phyloP scores from a whole-genome alignment of 2,888 invertebrate species.

The Cerceris ruficornis region DNA sequence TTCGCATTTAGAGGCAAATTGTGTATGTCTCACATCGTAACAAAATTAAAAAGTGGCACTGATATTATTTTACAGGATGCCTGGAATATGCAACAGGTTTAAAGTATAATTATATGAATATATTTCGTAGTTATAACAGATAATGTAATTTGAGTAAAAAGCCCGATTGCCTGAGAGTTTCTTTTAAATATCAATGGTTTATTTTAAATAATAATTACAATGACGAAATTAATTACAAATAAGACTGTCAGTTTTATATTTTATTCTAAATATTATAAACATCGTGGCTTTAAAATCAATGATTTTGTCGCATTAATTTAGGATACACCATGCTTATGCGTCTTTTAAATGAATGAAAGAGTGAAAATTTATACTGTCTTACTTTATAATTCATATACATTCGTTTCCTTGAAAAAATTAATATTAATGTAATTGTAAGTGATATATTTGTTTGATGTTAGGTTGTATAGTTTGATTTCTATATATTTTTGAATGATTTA shows the following conservation, averaged over 20 bases:
- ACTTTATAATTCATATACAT: constrained; percentile 3
- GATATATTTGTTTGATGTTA: background rate
- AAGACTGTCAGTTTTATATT: constrained; percentile 14
- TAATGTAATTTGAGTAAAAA: constrained; percentile 25
- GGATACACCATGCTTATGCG: constrained; percentile 6
- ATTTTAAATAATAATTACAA: constrained; percentile 5
- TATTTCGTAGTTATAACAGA: constrained; percentile 39
- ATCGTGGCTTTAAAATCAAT: constrained; percentile 1
- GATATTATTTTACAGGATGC: constrained; percentile 66
- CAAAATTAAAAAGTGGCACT: constrained; percentile 55
- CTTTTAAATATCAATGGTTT: constrained; percentile 5
- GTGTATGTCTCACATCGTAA: constrained; percentile 36
- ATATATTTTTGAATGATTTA: no score
- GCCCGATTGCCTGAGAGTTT: constrained; percentile 15
- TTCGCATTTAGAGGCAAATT: constrained; percentile 60
- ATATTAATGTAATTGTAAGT: background rate
- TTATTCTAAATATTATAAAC: background rate
- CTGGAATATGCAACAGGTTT: constrained; percentile 66
- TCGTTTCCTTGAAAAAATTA: background rate
- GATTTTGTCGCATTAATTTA: background rate
- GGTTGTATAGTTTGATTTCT: no score
- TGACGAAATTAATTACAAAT: constrained; percentile 20
- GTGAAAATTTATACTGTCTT: background rate
- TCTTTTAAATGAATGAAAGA: constrained; percentile 9
- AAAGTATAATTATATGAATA: constrained; percentile 62